phyloP scores from a whole-genome alignment of 2,888 invertebrate genomes.

The Euplagia quadripunctaria region DNA sequence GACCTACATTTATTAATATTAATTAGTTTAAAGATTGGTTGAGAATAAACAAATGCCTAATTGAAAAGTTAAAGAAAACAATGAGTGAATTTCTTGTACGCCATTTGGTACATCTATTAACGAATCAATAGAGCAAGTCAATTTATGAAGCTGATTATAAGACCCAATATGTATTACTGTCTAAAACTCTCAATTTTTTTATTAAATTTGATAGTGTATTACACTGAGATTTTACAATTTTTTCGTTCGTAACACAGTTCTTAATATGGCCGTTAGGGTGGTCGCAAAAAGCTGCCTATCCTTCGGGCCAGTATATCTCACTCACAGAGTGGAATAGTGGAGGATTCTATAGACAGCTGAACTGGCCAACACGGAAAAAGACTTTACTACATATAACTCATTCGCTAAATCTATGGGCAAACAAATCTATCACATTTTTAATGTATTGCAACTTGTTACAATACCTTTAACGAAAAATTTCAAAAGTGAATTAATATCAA shows the following conservation, averaged over 20 bases:
- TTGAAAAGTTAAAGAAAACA: not conserved
- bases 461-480: not conserved
- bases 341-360: slow-evolving; percentile 48
- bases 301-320: slow-evolving; percentile 24
- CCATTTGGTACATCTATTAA: not conserved
- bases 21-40: not conserved
- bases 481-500: not conserved
- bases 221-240: too few relatives aligned
- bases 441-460: not conserved
- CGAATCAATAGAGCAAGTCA: too few relatives aligned
- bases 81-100: too few relatives aligned
- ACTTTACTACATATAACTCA: slow-evolving; percentile 29
- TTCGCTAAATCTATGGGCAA: slow-evolving; percentile 25
- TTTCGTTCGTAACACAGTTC: too few relatives aligned
- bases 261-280: too few relatives aligned
- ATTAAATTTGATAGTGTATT: too few relatives aligned
- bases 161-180: too few relatives aligned
- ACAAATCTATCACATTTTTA: not conserved
- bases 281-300: not conserved
- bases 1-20: not conserved
- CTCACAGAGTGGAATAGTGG: slow-evolving; percentile 37
- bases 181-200: too few relatives aligned
- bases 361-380: slow-evolving; percentile 53
- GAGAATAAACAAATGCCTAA: not conserved
- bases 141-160: too few relatives aligned